Evolutionary conservation across 2,113 vertebrate genomes (phyloP).

Genomic region (Mungos mungo): DNA sequence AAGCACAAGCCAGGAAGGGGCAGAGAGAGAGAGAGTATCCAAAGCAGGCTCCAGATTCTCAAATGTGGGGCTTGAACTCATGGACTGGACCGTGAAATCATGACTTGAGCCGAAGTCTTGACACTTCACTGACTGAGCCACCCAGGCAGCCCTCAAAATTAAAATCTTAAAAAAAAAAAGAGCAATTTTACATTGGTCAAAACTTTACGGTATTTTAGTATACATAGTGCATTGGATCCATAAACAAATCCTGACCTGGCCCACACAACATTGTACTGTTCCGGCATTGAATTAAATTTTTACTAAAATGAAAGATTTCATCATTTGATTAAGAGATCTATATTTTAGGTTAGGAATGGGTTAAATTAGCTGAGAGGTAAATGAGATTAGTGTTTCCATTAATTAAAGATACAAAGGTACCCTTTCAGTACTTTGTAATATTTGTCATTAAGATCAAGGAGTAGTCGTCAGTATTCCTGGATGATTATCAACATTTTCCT

Average conservation of each 20-base stretch:
- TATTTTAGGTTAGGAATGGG: neutral
- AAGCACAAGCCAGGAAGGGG: too few relatives aligned
- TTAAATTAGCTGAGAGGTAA: neutral
- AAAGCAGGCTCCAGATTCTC: too few relatives aligned
- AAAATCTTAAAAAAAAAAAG: neutral
- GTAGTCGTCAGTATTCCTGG: neutral
- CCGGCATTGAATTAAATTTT: constrained; percentile 41
- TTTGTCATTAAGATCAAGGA: constrained; percentile 14
- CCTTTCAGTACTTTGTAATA: neutral
- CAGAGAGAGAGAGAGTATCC: too few relatives aligned
- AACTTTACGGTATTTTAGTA: neutral
- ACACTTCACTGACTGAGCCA: too few relatives aligned
- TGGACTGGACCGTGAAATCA: too few relatives aligned
- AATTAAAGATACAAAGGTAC: neutral
- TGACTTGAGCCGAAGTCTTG: too few relatives aligned
- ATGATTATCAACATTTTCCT: neutral
- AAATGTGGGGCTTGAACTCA: too few relatives aligned
- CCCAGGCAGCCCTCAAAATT: neutral
- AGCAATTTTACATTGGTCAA: neutral
- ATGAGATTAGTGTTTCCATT: neutral
- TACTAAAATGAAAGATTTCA: constrained; percentile 22
- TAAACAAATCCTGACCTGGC: neutral
- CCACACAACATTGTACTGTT: neutral
- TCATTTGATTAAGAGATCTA: neutral
- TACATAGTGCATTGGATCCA: neutral